phyloP scores from a whole-genome alignment of 2,888 invertebrate species.

The Drosophila falleni region DNA sequence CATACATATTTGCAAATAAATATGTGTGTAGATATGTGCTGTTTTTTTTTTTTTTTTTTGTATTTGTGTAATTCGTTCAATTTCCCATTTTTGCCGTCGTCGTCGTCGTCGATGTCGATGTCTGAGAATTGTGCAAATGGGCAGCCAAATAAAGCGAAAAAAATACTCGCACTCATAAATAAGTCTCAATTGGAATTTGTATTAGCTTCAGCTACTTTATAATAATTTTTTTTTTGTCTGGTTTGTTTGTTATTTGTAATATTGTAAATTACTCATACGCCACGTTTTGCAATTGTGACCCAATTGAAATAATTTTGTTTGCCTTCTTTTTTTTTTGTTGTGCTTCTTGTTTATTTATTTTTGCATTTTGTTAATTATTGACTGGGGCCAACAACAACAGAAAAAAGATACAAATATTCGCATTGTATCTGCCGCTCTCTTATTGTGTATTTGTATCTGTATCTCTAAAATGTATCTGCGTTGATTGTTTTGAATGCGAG shows the following conservation, averaged over 20 bases:
- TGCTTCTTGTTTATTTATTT: constrained; percentile 6
- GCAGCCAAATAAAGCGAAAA: constrained; percentile 17
- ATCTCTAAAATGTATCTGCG: constrained; percentile 26
- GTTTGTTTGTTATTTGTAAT: constrained; percentile 6
- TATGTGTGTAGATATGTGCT: background rate
- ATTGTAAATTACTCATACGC: constrained; percentile 57
- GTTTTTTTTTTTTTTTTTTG: background rate
- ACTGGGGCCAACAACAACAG: constrained; percentile 11
- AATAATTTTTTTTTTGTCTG: background rate
- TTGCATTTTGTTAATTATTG: constrained; percentile 48
- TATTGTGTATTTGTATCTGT: constrained; percentile 21
- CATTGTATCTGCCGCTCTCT: constrained; percentile 13
- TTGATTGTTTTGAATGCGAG: constrained; percentile 41
- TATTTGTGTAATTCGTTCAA: constrained; percentile 22
- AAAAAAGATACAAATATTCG: constrained; percentile 22
- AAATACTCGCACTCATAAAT: constrained; percentile 32
- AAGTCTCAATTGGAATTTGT: constrained; percentile 50
- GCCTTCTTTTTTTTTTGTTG: constrained; percentile 1
- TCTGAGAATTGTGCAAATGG: constrained; percentile 24
- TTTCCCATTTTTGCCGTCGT: constrained; percentile 28
- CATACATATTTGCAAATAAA: background rate
- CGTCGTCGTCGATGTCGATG: constrained; percentile 10
- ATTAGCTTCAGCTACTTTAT: constrained; percentile 31
- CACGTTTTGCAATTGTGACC: constrained; percentile 54
- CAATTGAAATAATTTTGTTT: constrained; percentile 49